phyloP scores from a whole-genome alignment of 2,888 invertebrate genomes.

The Heteromyza rotundicornis region DNA sequence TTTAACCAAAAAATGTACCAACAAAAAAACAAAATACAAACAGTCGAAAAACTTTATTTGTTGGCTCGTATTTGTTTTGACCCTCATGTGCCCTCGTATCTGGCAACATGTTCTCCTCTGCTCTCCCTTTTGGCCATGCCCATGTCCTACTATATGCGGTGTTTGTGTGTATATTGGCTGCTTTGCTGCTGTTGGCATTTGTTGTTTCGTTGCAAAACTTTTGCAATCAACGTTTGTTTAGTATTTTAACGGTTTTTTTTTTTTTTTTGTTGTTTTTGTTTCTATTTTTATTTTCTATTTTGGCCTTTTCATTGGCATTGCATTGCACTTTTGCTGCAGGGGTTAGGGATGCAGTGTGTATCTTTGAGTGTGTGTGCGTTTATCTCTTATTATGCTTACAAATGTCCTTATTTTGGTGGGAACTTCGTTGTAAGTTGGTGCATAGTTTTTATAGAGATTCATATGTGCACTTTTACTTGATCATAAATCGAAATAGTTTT shows the following conservation, averaged over 20 bases:
- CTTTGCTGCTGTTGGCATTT: constrained; percentile 3
- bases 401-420: constrained; percentile 6
- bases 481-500: background rate
- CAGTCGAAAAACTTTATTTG: background rate
- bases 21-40: constrained; percentile 7
- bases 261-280: too few species aligned
- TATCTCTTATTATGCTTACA: constrained; percentile 12
- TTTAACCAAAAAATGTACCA: constrained; percentile 1
- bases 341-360: background rate
- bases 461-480: background rate
- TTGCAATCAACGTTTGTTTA: constrained; percentile 56
- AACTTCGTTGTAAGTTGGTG: background rate
- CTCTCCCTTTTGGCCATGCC: background rate
- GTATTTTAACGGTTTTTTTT: constrained; percentile 53
- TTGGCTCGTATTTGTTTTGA: background rate
- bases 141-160: background rate
- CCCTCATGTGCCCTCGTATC: too few species aligned
- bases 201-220: constrained; percentile 34
- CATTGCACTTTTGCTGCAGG: constrained; percentile 5
- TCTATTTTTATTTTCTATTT: too few species aligned
- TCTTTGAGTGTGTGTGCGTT: background rate
- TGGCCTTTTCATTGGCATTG: constrained; percentile 1
- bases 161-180: background rate
- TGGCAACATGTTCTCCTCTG: background rate
- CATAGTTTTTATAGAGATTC: background rate